A percentile compares a stretch with the other conserved stretches of the same genome.
phyloP scores from a whole-genome alignment of 2,797 vertebrate genomes.

The Atherinosoma microstoma region DNA sequence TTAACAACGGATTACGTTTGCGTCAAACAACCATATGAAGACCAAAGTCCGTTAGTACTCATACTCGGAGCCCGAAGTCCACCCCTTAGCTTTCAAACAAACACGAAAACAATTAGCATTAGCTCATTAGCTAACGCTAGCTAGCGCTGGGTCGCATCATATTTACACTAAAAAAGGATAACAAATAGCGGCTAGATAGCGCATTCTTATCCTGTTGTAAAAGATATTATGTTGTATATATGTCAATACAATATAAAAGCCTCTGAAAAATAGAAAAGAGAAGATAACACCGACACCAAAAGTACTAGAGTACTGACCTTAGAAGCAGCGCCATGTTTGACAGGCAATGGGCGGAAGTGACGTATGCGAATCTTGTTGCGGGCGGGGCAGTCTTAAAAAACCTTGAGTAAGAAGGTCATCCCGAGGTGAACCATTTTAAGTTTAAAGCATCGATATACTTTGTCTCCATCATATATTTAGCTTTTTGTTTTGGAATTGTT shows the following conservation, averaged over 20 bases:
- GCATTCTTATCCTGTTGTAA: fast-evolving
- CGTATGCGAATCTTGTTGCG: constrained; percentile 52
- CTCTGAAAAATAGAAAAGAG: fast-evolving
- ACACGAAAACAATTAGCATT: neutral
- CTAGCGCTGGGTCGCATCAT: neutral
- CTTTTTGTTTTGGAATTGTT: neutral
- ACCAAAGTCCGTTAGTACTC: fast-evolving
- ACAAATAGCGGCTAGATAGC: fast-evolving
- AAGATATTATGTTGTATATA: fast-evolving
- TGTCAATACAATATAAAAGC: neutral
- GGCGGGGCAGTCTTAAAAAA: fast-evolving
- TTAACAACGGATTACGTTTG: neutral
- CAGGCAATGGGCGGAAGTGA: constrained; percentile 64
- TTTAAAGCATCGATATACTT: neutral
- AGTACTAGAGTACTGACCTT: constrained; percentile 81
- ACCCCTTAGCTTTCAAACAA: neutral
- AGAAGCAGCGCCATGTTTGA: constrained; percentile 85
- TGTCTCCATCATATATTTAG: neutral
- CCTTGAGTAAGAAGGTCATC: constrained; percentile 7
- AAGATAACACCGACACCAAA: fast-evolving
- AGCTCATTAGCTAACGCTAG: constrained; percentile 34
- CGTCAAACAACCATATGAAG: neutral
- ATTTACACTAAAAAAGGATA: neutral
- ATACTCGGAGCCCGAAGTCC: constrained; percentile 10
- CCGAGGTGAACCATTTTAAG: neutral